phyloP scores from a whole-genome alignment of 92 coral and sea anemone genomes.

The Parazoanthus darwini region DNA sequence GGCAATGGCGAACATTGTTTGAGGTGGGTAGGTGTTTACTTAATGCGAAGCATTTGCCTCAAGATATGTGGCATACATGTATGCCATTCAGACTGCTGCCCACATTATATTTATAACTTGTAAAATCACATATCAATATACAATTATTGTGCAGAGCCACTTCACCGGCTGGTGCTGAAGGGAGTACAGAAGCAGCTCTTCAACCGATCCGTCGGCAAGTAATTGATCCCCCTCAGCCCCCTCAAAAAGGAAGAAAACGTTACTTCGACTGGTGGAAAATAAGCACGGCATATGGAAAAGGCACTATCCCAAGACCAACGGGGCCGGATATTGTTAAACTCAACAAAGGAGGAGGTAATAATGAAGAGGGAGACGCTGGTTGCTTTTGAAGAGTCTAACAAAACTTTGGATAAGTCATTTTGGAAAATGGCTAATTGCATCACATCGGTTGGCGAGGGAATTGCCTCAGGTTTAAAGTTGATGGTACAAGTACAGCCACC shows the following conservation, averaged over 20 bases:
- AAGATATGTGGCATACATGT: constrained; percentile 37
- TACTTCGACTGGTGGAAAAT: constrained; percentile 34
- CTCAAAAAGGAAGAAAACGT: no score
- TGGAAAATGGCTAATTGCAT: constrained; percentile 20
- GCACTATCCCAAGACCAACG: constrained; percentile 42
- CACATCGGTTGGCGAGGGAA: not conserved
- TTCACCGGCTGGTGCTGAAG: no score
- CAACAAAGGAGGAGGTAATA: constrained; percentile 40
- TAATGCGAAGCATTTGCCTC: constrained; percentile 1
- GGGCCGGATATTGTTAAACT: constrained; percentile 31
- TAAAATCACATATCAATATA: no score
- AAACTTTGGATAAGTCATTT: constrained; percentile 31
- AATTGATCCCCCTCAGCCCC: no score
- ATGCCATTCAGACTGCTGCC: constrained; percentile 13
- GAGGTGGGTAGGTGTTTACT: constrained; percentile 62
- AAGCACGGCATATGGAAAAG: constrained; percentile 48
- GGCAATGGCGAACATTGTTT: constrained; percentile 55
- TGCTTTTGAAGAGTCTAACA: constrained; percentile 38
- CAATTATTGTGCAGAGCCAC: no score
- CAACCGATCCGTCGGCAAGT: no score
- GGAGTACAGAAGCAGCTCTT: no score
- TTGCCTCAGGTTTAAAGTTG: not conserved
- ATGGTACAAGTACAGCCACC: not conserved
- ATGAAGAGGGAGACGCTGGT: constrained; percentile 44
- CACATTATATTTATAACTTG: not conserved